Percentiles rank a stretch among this genome's conserved stretches.
phyloP scores from a whole-genome alignment of 2,113 vertebrate genomes.

The Puffinus mauretanicus region DNA sequence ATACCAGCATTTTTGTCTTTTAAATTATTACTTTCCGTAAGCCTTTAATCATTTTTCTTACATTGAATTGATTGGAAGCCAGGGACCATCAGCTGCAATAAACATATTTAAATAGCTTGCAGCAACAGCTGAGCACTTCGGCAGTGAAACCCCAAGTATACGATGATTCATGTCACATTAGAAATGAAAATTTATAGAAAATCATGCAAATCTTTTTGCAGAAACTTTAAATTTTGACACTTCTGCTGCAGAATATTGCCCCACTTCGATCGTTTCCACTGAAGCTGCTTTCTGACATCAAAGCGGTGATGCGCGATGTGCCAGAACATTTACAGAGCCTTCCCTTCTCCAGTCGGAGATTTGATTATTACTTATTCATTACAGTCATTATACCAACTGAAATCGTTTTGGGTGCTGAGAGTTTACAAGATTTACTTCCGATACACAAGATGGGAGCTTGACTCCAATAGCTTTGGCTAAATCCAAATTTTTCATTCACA shows the following conservation, averaged over 20 bases:
- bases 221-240: not conserved
- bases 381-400: not conserved
- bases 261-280: not conserved
- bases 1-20: not conserved
- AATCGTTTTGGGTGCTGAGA: not conserved
- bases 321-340: not conserved
- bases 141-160: not conserved
- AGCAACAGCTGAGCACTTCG: not conserved
- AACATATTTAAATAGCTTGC: not conserved
- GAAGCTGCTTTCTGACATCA: not conserved
- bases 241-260: not conserved
- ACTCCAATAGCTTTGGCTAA: not conserved
- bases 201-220: not conserved
- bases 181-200: not conserved
- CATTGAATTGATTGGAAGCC: not conserved
- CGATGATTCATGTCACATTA: not conserved
- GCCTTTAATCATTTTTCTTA: not conserved
- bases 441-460: not conserved
- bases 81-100: not conserved
- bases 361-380: not conserved
- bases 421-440: not conserved
- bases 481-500: not conserved
- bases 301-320: fast-evolving
- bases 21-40: not conserved
- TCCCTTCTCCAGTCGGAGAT: not conserved